These are phyloP conservation scores for Psammodynastes pulverulentus DNA, from an alignment of 2,113 vertebrate genomes.

Conservation along the genomic window DNA sequence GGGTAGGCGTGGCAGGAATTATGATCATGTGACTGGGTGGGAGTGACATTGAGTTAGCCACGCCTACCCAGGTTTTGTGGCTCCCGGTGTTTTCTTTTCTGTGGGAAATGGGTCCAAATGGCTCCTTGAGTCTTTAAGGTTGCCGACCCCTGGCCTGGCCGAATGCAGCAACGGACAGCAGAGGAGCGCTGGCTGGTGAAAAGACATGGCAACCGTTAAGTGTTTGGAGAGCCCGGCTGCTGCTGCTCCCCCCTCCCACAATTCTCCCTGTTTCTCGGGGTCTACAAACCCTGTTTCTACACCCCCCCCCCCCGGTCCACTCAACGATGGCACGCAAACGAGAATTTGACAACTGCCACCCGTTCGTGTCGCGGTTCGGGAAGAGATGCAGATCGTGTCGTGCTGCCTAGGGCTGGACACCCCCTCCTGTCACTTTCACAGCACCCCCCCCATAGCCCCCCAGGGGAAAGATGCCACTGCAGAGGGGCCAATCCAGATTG, in stretches of 20 bases:
- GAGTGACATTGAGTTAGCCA: too few species aligned
- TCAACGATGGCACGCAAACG: not conserved
- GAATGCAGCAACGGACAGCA: too few species aligned
- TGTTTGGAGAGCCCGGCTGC: not conserved
- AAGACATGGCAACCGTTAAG: not conserved
- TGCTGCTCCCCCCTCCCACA: not conserved
- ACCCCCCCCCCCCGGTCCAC: not conserved
- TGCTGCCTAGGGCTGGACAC: not conserved
- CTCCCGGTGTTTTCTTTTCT: too few species aligned
- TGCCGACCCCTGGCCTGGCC: too few species aligned
- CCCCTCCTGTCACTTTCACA: not conserved
- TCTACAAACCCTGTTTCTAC: not conserved
- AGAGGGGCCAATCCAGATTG: not conserved
- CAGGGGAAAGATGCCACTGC: fast-evolving
- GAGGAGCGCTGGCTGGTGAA: not conserved
- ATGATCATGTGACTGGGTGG: too few species aligned
- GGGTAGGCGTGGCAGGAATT: too few species aligned
- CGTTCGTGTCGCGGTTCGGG: too few species aligned
- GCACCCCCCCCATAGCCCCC: not conserved
- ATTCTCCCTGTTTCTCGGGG: not conserved
- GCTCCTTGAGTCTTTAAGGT: too few species aligned
- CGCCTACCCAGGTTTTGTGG: too few species aligned
- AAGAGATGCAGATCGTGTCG: too few species aligned
- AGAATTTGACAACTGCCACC: not conserved
- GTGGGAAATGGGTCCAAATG: too few species aligned